Evolutionary conservation across 1,140 invertebrate genomes (phyloP).

Genomic region (Metopolophium dirhodum): DNA sequence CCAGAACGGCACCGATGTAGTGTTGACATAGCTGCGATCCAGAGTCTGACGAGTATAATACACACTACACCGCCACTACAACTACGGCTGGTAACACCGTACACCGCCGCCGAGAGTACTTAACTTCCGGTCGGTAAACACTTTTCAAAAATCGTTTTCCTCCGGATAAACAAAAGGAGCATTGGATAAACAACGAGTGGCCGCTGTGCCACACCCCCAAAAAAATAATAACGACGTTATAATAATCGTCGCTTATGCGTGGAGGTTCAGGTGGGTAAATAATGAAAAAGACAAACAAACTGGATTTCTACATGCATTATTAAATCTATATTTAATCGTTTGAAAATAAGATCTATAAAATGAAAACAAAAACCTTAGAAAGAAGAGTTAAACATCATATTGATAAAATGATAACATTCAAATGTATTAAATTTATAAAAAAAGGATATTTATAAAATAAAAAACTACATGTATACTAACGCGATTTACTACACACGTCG

Average conservation of each 20-base stretch:
- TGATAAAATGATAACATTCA: background rate
- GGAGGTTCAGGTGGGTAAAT: background rate
- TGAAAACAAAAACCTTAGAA: background rate
- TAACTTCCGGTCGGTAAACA: constrained; percentile 43
- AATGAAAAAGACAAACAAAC: constrained; percentile 1
- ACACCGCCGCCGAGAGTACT: background rate
- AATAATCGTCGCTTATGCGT: background rate
- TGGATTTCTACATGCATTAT: background rate
- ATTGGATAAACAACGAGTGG: background rate
- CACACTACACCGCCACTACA: background rate
- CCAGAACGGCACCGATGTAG: background rate
- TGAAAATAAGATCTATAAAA: constrained; percentile 16
- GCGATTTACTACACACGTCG: background rate
- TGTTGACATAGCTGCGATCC: background rate
- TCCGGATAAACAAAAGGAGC: constrained; percentile 17
- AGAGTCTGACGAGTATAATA: background rate
- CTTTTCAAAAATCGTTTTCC: constrained; percentile 40
- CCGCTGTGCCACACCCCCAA: background rate
- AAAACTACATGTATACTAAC: background rate
- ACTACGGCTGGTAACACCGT: background rate
- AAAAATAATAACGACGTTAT: background rate
- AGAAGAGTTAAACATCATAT: background rate
- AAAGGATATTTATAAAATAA: background rate
- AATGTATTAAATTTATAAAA: background rate
- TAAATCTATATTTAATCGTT: background rate